Percentiles rank a stretch among this genome's conserved stretches.
phyloP scores from a whole-genome alignment of 2,797 vertebrate genomes.

The Thamnophis elegans region DNA sequence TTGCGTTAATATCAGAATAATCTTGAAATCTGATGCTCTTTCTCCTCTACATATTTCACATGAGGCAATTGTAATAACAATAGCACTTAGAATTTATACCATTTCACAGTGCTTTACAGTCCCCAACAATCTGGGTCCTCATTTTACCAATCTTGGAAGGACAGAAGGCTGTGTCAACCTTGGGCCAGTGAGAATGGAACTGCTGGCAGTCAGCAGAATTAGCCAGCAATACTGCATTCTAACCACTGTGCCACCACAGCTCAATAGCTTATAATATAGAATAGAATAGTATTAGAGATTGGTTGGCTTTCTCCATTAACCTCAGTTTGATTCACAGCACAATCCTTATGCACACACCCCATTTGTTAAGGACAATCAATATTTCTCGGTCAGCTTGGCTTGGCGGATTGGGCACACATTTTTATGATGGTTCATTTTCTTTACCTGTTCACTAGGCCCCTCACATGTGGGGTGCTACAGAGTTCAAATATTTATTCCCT shows the following conservation, averaged over 20 bases:
- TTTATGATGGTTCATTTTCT: not conserved
- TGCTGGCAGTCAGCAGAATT: too few species aligned
- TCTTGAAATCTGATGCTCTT: not conserved
- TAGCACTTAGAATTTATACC: too few species aligned
- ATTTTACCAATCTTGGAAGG: too few species aligned
- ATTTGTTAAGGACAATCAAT: not conserved
- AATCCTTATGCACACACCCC: conserved; percentile 4
- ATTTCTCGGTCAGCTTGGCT: not conserved
- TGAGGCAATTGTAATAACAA: not conserved
- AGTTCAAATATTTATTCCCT: not conserved
- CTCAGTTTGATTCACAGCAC: not conserved
- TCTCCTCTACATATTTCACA: too few species aligned
- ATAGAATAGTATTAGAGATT: not conserved
- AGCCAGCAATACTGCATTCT: too few species aligned
- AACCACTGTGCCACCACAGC: too few species aligned
- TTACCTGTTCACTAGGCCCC: not conserved
- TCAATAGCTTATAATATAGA: not conserved
- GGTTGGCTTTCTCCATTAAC: not conserved
- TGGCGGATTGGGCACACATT: not conserved
- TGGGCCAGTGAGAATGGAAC: not conserved
- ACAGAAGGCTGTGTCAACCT: too few species aligned
- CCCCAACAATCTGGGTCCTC: too few species aligned
- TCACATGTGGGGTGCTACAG: not conserved
- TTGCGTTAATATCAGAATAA: not conserved
- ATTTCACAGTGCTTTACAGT: too few species aligned